Conservation (phyloP, 2,797 vertebrate genomes). For the Melanogrammus aeglefinus region DNA sequence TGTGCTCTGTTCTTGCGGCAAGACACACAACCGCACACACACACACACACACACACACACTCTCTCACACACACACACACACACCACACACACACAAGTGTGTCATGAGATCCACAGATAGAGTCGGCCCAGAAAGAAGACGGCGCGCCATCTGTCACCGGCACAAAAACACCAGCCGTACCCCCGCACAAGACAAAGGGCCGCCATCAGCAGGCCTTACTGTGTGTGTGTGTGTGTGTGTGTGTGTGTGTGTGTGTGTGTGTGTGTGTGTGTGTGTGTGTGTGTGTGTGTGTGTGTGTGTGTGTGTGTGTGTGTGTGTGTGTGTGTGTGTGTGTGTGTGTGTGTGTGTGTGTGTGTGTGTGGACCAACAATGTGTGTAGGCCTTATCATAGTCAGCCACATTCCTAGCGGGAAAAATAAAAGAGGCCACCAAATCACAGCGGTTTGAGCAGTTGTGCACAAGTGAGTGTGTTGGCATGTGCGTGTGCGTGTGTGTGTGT, state of each 20-base stretch:
- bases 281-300: constrained; percentile 9
- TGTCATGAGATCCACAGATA: constrained; percentile 30
- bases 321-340: constrained; percentile 14
- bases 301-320: constrained; percentile 15
- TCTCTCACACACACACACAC: not conserved
- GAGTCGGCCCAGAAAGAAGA: constrained; percentile 36
- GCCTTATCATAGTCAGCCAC: constrained; percentile 70
- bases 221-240: constrained; percentile 12
- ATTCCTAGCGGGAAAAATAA: constrained; percentile 70
- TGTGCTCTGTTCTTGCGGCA: too few species aligned
- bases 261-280: not conserved
- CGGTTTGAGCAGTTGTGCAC: constrained; percentile 31
- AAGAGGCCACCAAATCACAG: constrained; percentile 64
- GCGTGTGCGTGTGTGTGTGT: not conserved
- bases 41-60: too few species aligned
- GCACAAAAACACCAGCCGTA: constrained; percentile 55
- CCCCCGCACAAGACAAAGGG: constrained; percentile 45
- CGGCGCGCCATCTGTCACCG: constrained; percentile 57
- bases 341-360: constrained; percentile 10
- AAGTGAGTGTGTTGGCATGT: constrained; percentile 14
- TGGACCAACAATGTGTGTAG: constrained; percentile 9
- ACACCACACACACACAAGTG: not conserved
- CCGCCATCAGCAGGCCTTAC: constrained; percentile 33
- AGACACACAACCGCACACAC: not conserved
- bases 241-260: not conserved